Conservation (phyloP, 2,888 invertebrate genomes). For the Mimachlamys varia region DNA sequence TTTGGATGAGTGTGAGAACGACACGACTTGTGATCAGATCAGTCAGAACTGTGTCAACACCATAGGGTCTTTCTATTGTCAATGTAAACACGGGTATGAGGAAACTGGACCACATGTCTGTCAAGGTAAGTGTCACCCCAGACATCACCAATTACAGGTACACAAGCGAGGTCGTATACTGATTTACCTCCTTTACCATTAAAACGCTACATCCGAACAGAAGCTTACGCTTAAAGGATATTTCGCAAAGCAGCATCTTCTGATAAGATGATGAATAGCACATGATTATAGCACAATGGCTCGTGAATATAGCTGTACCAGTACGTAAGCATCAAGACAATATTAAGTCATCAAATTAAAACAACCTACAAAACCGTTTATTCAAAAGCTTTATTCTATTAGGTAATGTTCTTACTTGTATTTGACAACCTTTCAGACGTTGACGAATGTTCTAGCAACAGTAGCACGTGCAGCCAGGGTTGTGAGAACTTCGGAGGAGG, state of each 20-base stretch:
- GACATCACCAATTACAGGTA: not conserved
- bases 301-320: too few species aligned
- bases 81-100: slow-evolving; percentile 44
- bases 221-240: too few species aligned
- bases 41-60: slow-evolving; percentile 46
- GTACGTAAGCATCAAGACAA: too few species aligned
- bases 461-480: slow-evolving; percentile 39
- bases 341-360: too few species aligned
- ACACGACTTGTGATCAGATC: not conserved
- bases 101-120: not conserved
- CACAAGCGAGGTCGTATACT: not conserved
- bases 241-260: too few species aligned
- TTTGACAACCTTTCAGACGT: slow-evolving; percentile 40
- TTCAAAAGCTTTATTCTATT: too few species aligned
- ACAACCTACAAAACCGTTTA: too few species aligned
- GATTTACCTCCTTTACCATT: too few species aligned
- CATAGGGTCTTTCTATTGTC: slow-evolving; percentile 44
- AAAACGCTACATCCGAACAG: too few species aligned
- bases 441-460: slow-evolving; percentile 43
- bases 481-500: slow-evolving; percentile 46
- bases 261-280: too few species aligned
- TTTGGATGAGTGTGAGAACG: slow-evolving; percentile 57
- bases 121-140: not conserved
- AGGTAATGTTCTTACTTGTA: too few species aligned
- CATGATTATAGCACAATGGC: too few species aligned